phyloP scores from a whole-genome alignment of 2,113 vertebrate species.

The Cyanocitta stelleri region DNA sequence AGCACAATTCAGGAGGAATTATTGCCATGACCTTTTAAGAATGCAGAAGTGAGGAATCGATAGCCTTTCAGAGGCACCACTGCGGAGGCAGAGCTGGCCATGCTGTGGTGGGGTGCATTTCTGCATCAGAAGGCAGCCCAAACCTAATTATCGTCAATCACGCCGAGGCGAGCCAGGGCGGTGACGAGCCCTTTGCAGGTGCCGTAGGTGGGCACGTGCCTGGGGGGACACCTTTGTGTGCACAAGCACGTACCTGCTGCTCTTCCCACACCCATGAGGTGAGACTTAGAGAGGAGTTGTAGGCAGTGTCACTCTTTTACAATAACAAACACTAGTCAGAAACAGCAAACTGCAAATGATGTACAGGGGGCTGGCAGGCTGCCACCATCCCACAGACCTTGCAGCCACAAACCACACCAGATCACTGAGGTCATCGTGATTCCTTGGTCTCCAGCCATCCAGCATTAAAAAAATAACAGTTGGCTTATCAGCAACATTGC shows the following conservation, averaged over 20 bases:
- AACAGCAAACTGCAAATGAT: constrained; percentile 54
- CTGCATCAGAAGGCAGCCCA: constrained; percentile 76
- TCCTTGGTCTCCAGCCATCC: constrained; percentile 42
- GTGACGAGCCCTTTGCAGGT: constrained; percentile 17
- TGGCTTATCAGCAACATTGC: constrained; percentile 40
- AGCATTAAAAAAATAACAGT: constrained; percentile 55
- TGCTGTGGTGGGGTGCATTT: constrained; percentile 61
- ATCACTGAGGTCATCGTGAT: constrained; percentile 53
- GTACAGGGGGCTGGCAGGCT: constrained; percentile 39
- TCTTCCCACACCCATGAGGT: not conserved
- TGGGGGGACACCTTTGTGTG: not conserved
- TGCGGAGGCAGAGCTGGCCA: constrained; percentile 48
- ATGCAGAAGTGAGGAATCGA: constrained; percentile 68
- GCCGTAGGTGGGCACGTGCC: not conserved
- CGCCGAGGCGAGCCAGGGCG: constrained; percentile 14
- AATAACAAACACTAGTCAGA: constrained; percentile 62
- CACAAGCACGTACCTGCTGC: not conserved
- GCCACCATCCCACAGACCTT: constrained; percentile 56
- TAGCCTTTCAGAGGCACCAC: constrained; percentile 68
- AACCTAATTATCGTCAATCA: constrained; percentile 81
- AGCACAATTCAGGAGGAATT: constrained; percentile 74
- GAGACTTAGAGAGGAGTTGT: constrained; percentile 57
- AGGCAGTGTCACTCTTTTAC: constrained; percentile 50
- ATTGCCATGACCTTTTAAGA: constrained; percentile 81
- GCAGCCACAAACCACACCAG: constrained; percentile 41